These are phyloP conservation scores for Mimumesa dahlbomi DNA, from an alignment of 2,888 invertebrate species.

Conservation along the genomic window DNA sequence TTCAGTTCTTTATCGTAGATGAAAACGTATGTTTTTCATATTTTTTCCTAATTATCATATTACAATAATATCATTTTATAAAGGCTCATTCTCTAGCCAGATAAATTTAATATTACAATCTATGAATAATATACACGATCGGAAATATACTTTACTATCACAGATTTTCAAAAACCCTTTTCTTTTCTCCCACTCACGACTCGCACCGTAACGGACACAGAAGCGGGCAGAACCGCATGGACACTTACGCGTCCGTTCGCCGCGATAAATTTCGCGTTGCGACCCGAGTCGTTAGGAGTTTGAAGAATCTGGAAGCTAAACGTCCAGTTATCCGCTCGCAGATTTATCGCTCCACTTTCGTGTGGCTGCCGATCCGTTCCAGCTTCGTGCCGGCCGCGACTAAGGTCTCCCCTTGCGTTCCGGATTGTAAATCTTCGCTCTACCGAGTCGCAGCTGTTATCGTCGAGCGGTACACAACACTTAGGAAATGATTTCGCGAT, in stretches of 20 bases:
- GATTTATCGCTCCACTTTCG: slow-evolving; percentile 62
- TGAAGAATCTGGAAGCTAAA: slow-evolving; percentile 58
- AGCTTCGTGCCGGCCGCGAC: slow-evolving; percentile 21
- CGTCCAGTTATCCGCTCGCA: slow-evolving; percentile 56
- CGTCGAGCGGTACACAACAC: slow-evolving; percentile 24
- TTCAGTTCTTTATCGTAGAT: too few relatives aligned
- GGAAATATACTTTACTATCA: too few relatives aligned
- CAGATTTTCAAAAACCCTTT: too few relatives aligned
- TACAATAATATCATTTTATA: too few relatives aligned
- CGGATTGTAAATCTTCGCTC: slow-evolving; percentile 44
- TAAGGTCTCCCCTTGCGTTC: slow-evolving; percentile 30
- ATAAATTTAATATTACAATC: too few relatives aligned
- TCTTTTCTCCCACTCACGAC: neutral
- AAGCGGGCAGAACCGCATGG: slow-evolving; percentile 2
- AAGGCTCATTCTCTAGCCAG: too few relatives aligned
- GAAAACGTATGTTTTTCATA: too few relatives aligned
- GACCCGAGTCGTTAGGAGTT: slow-evolving; percentile 42
- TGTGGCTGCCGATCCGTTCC: slow-evolving; percentile 48
- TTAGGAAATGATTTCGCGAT: slow-evolving; percentile 16
- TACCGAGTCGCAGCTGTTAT: slow-evolving; percentile 34
- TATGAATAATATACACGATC: too few relatives aligned
- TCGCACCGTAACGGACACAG: neutral
- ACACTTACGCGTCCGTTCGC: slow-evolving; percentile 5
- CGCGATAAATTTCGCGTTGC: slow-evolving; percentile 42
- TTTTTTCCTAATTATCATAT: too few relatives aligned